Evolutionary conservation across 2,113 vertebrate genomes (phyloP), one percentile per base, ranked within the genome.

Genomic region (Cyprinodon brontotheroides): DNA sequence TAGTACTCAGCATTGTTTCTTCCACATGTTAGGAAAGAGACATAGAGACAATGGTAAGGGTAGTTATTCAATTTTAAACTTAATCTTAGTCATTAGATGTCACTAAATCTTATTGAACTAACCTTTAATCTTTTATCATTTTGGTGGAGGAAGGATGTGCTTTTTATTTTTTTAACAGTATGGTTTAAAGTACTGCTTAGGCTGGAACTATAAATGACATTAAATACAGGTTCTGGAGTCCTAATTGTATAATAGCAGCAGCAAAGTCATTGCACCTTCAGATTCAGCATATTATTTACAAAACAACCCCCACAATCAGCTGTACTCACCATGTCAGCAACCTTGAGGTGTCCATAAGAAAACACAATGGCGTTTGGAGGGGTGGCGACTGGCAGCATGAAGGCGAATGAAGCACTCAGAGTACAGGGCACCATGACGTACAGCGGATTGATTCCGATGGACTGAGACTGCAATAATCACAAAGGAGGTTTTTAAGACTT

Each of bases 341-440:
- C 96, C 67, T 86, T 96, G 86, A 99, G 94, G 86, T 95, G 96
- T 72, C 98, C 97, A 0, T 97, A 97, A 29, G 97, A 95, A 89
- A 99, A 99, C 70, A 96, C 97, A 3, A 99, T 99, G 12, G 98
- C 96, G 0, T 99, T 99, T 7, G 97, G 97, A 0, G 98, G 97
- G 0, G 98, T 99, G 45, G 97, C 98, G 62, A 98, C 97, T 3
- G 98, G 98, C 22, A 99, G 82, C 97, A 99, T 99, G 93, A 99
- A 99, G 77, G 98, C 97, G 57, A 99, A 97, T 1, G 98, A 99
- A 0, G 97, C 91, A 12, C 97, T 97, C 77, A 99, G 94, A 2
- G 97, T 98, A 65, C 95, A 95, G 12, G 98, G 97, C 68, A 99
- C 90, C 98, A 99, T 98, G 88, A 98, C 80, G 36, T 98, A 98